Conservation (phyloP, 2,113 vertebrate genomes). For the Pyrgilauda ruficollis region DNA sequence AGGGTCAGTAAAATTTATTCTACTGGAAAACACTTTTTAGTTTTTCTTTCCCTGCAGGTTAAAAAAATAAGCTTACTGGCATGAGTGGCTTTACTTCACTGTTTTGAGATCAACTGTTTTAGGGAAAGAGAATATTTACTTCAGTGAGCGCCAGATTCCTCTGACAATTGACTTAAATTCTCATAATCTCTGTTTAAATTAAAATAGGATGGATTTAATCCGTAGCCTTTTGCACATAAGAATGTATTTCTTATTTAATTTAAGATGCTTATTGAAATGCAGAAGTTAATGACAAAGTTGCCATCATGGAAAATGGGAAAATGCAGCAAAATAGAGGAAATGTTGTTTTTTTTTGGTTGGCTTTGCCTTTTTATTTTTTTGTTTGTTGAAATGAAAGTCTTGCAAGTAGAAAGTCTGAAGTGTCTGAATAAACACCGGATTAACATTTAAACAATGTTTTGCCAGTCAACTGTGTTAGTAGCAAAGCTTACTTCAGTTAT, state of each 20-base stretch:
- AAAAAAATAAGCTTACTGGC: background rate
- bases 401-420: background rate
- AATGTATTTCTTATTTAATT: background rate
- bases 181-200: background rate
- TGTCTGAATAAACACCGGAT: slow-evolving; percentile 60
- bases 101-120: slow-evolving; percentile 5
- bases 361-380: background rate
- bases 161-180: slow-evolving; percentile 4
- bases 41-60: background rate
- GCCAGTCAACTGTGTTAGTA: slow-evolving; percentile 28
- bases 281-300: background rate
- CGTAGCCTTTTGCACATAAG: background rate
- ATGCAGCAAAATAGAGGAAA: background rate
- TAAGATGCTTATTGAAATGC: background rate
- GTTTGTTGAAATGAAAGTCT: slow-evolving; percentile 43
- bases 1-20: background rate
- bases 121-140: slow-evolving; percentile 12
- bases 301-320: background rate
- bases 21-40: background rate
- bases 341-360: accelerated
- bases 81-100: background rate
- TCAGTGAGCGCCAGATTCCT: background rate
- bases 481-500: slow-evolving; percentile 38
- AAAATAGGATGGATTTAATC: background rate
- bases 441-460: slow-evolving; percentile 63